Base-by-base conservation (phyloP, 1,140 invertebrate species). In the Dermatophagoides farinae region DNA sequence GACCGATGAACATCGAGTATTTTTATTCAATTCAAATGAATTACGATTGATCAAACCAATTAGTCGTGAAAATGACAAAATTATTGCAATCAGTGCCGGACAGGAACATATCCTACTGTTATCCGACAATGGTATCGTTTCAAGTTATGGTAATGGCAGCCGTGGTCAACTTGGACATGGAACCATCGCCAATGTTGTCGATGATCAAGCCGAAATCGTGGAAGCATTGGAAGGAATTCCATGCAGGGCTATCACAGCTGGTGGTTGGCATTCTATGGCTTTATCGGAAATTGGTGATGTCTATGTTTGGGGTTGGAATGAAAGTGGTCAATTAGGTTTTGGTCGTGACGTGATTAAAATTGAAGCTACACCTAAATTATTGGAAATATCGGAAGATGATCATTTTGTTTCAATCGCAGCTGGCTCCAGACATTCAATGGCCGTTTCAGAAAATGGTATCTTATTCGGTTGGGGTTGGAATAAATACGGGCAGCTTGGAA, bases 221-320 rank as follows among this genome's bases (percentile, higher is more conserved):
- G 78, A 83, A 67, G 80, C 79, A 52, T 70, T 92, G 40, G 77
- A 79, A 14, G 46, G 46, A n/a, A 37, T 60, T 18, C 11, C 6
- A 37, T 49, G 1, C 57, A 55, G 11, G 14, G 20, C 52, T 66
- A 82, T 88, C 62, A 76, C 80, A 62, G 80, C 84, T 55, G 84
- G 83, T 16, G 84, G 85, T 20, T 90, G 88, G 86, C 88, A 92
- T 72, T 83, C 80, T 41, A 77, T 80, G 55, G 85, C 80, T 38
- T 67, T 90, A 10, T 46, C 62, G 70, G 72, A 68, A 22, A 60
- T 55, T 60, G 75, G 75, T 37, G 78, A 78, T 64, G 68, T 90
- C 11, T 88, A 82, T 68, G 77, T 81, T 41, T 91, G 86, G 75
- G 88, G 89, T 6, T 88, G 84, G 82, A 92, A 90, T 72, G 79